Evolutionary conservation across 2,888 invertebrate species (phyloP).

Genomic region (Pyrrhosoma nymphula): DNA sequence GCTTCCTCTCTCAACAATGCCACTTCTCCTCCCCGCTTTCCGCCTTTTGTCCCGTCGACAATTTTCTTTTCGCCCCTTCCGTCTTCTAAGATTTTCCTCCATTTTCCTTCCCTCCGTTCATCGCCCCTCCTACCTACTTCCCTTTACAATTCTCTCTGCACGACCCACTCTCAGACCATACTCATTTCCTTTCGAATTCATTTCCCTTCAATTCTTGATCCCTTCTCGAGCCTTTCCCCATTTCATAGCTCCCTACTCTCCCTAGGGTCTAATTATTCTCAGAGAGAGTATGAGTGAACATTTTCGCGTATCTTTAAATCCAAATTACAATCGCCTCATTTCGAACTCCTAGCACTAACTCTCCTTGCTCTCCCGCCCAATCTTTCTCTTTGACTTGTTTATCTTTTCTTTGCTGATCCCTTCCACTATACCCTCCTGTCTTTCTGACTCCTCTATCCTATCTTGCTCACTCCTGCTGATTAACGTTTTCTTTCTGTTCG

Average conservation of each 20-base stretch:
- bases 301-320: constrained; percentile 61
- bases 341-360: neutral
- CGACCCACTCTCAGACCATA: neutral
- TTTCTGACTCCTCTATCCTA: neutral
- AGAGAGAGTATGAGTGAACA: constrained; percentile 35
- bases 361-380: neutral
- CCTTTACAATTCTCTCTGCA: neutral
- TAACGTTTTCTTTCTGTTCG: neutral
- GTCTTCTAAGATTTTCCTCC: neutral
- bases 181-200: constrained; percentile 42
- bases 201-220: constrained; percentile 42
- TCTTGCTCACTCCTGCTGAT: neutral
- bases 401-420: neutral
- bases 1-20: neutral
- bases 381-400: neutral
- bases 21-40: neutral
- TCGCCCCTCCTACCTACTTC: neutral
- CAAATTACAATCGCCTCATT: constrained; percentile 59
- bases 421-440: neutral
- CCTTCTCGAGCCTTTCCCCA: neutral
- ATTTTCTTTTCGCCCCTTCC: neutral
- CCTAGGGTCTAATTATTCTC: constrained; percentile 46
- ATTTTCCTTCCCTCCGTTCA: neutral
- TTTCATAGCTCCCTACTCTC: constrained; percentile 23
- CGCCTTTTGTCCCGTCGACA: neutral